Conservation (phyloP, 2,888 invertebrate species). For the Macaria liturata region DNA sequence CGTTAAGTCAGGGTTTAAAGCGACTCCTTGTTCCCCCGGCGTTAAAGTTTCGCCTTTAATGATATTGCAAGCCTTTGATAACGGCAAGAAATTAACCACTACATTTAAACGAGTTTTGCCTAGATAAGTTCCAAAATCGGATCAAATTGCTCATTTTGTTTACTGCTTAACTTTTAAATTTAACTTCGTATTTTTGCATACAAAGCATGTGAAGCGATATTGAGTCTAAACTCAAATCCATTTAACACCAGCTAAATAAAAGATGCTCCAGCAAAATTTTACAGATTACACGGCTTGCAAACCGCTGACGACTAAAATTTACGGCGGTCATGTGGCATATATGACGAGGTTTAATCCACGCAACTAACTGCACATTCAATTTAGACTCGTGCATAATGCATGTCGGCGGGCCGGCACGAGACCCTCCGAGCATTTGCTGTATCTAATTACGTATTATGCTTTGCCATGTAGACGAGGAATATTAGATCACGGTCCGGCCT, state of each 20-base stretch:
- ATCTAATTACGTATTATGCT: slow-evolving; percentile 81
- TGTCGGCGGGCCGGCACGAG: slow-evolving; percentile 56
- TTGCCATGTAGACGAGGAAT: slow-evolving; percentile 78
- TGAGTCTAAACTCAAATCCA: too few relatives aligned
- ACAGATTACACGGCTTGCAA: slow-evolving; percentile 22
- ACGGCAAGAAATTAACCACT: slow-evolving; percentile 16
- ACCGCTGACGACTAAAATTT: slow-evolving; percentile 40
- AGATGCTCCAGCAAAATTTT: slow-evolving; percentile 17
- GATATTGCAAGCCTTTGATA: slow-evolving; percentile 29
- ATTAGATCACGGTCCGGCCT: slow-evolving; percentile 71
- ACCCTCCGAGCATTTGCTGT: slow-evolving; percentile 72
- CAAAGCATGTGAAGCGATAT: too few relatives aligned
- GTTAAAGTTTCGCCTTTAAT: slow-evolving; percentile 30
- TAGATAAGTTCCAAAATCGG: neutral
- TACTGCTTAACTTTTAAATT: too few relatives aligned
- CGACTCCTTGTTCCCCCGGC: slow-evolving; percentile 22
- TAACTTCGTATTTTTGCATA: too few relatives aligned
- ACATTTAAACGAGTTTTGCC: slow-evolving; percentile 11
- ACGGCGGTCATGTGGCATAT: slow-evolving; percentile 40
- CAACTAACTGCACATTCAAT: slow-evolving; percentile 77
- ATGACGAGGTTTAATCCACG: slow-evolving; percentile 59
- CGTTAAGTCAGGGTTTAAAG: slow-evolving; percentile 60
- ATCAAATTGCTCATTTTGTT: too few relatives aligned
- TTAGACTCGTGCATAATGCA: slow-evolving; percentile 78
- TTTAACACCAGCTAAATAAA: neutral